phyloP scores from a whole-genome alignment of 1,140 invertebrate genomes.

The Trigoniulus corallinus region DNA sequence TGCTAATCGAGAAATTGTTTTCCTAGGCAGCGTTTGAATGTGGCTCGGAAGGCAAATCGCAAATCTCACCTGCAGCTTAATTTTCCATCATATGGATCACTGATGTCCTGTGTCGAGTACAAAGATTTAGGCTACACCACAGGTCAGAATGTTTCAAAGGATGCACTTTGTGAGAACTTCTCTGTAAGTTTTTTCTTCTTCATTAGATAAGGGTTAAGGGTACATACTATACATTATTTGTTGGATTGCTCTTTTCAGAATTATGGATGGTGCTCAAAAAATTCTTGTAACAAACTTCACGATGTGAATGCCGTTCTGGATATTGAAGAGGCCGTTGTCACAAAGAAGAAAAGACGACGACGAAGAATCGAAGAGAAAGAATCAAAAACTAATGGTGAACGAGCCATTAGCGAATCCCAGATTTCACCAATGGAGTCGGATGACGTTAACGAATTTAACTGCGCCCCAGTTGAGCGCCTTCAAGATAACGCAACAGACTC shows the following conservation, averaged over 20 bases:
- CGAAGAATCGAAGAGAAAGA: not conserved
- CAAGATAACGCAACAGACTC: not conserved
- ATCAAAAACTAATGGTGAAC: not conserved
- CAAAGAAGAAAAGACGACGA: conserved; percentile 8
- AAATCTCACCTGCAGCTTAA: conserved; percentile 12
- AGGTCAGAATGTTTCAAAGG: not conserved
- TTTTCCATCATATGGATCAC: conserved; percentile 13
- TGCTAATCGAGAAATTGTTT: conserved; percentile 5
- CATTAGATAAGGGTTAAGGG: no score
- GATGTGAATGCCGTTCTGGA: conserved; percentile 24
- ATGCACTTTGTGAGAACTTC: not conserved
- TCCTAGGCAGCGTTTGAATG: conserved; percentile 21
- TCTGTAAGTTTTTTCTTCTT: not conserved
- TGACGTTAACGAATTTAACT: not conserved
- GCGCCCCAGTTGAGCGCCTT: not conserved
- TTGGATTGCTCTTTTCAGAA: no score
- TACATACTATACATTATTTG: conserved; percentile 8
- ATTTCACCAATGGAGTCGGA: not conserved
- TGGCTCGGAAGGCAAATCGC: conserved; percentile 4
- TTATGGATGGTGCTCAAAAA: conserved; percentile 26
- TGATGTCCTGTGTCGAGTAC: conserved; percentile 6
- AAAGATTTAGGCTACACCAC: conserved; percentile 1
- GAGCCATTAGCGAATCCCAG: not conserved
- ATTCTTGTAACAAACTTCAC: conserved; percentile 24
- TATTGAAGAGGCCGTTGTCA: conserved; percentile 8